Evolutionary conservation across 2,888 invertebrate genomes (phyloP), one percentile per base, ranked within the genome.

Genomic region (Lottia gigantea): DNA sequence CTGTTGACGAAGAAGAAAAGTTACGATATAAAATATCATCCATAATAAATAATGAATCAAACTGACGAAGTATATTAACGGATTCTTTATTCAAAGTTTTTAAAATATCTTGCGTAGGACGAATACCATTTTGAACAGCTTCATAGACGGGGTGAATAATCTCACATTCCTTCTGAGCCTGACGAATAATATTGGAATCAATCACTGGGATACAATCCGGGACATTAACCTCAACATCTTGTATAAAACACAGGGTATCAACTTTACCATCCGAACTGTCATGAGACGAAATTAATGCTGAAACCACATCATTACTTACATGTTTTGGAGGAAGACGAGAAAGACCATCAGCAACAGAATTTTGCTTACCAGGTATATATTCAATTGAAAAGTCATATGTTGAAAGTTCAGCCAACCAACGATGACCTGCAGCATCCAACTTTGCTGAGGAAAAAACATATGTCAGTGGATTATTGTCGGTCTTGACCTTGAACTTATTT

Each of bases 261-360:
- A 55, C 7, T 19, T 19, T 55, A 55, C 55, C 55, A 55, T 14
- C 7, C 4, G n/a, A 3, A n/a, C 11, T 3, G 3, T 70, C 62
- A 8, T 61, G 62, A 46, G 49, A 46, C 2, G 71, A 66, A 19
- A 67, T 46, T 6, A 72, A 64, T 16, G 61, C 26, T 12, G 26
- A 15, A 14, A 71, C 49, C 0, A 65, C 31, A 6, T 2, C 31
- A 16, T 64, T 31, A 2, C 61, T 62, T 12, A 68, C 14, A 19
- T 64, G 69, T 46, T 69, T 46, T 26, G 71, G 14, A 49, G 87
- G 71, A 15, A 71, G 64, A n/a, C 19, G 14, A 49, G 87, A 73
- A 15, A 71, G 64, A n/a, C 19, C 69, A 68, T 77, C 77, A 15
- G 77, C 74, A 71, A 74, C 74, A 14, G 67, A 40, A 62, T 75